phyloP scores from a whole-genome alignment of 2,113 vertebrate genomes.

The Aramus guarauna region DNA sequence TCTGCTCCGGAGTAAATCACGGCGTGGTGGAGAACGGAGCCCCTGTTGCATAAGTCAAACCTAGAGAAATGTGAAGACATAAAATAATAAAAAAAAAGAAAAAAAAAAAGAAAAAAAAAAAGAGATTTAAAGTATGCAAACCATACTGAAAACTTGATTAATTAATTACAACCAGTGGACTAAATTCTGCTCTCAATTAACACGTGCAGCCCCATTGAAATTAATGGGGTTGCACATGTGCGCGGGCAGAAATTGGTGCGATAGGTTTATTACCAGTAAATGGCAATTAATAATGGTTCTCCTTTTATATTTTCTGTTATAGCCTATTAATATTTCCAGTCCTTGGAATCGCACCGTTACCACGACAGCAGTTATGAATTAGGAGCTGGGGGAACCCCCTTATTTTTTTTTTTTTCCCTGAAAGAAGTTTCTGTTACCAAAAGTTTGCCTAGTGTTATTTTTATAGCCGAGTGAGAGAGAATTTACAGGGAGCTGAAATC shows the following conservation, averaged over 20 bases:
- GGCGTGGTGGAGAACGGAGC: accelerated
- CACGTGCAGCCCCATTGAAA: conserved; percentile 46
- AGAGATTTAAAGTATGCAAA: neutral
- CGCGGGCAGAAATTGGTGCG: conserved; percentile 14
- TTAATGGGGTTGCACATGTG: conserved; percentile 50
- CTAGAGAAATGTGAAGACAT: neutral
- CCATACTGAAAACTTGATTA: neutral
- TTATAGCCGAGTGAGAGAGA: conserved; percentile 77
- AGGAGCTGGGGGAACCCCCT: conserved; percentile 62
- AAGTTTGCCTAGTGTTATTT: conserved; percentile 77
- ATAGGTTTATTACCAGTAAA: conserved; percentile 44
- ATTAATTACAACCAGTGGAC: conserved; percentile 24
- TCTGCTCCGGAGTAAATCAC: accelerated
- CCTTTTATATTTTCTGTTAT: conserved; percentile 23
- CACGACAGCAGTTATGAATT: conserved; percentile 54
- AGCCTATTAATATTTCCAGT: neutral
- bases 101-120: neutral
- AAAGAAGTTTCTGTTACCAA: conserved; percentile 81
- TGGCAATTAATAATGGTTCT: conserved; percentile 38
- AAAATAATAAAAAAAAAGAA: neutral
- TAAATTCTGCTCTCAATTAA: conserved; percentile 49
- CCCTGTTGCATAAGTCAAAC: neutral
- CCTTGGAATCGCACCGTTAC: neutral
- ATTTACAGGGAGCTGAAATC: conserved; percentile 82
- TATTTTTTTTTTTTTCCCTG: conserved; percentile 39